Evolutionary conservation across 2,113 vertebrate species (phyloP), one percentile per base, ranked within the genome.

Genomic region (Athene noctua): DNA sequence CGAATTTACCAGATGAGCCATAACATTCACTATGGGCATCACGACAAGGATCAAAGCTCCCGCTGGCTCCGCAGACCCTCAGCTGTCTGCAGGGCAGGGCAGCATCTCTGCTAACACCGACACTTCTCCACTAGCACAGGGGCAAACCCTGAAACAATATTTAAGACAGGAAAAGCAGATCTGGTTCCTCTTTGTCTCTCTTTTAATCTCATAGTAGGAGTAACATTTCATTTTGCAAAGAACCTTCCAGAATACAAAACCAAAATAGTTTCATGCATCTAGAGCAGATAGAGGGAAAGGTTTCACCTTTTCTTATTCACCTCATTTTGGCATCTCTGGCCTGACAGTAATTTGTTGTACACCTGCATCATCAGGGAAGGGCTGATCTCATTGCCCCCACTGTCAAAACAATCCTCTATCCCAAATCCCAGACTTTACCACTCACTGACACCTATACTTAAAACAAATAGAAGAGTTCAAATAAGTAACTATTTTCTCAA

Each of bases 31-130:
- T 2, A 3, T 7, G 14, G 84, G 10, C 7, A n/a, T 10, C 62
- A 15, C 32, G 49, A 23, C 2, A 21, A 9, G 1, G 11, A 52
- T 1, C 34, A 19, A 3, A n/a, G 20, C 0, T 58, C 75, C 75
- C 74, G 78, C 83, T 84, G 92, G 36, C 49, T 54, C 27, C 84
- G 66, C 59, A 54, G 59, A 7, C 16, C 70, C 44, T 4, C 2
- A 18, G 62, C 44, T 17, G 5, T 7, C 46, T 40, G 79, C 54
- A n/a, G 78, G 65, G 55, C 72, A 62, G 30, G 36, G 80, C 59
- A 54, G 78, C 46, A 23, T 11, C 54, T 30, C 12, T 15, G 10
- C 29, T 29, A 36, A 52, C 9, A 52, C 10, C 29, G 30, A 58
- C 6, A 9, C 20, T 18, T 15, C 82, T 61, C 34, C 46, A 11